These are phyloP conservation scores for Urocolius indicus DNA, from an alignment of 2,113 vertebrate species.

Conservation along the genomic window DNA sequence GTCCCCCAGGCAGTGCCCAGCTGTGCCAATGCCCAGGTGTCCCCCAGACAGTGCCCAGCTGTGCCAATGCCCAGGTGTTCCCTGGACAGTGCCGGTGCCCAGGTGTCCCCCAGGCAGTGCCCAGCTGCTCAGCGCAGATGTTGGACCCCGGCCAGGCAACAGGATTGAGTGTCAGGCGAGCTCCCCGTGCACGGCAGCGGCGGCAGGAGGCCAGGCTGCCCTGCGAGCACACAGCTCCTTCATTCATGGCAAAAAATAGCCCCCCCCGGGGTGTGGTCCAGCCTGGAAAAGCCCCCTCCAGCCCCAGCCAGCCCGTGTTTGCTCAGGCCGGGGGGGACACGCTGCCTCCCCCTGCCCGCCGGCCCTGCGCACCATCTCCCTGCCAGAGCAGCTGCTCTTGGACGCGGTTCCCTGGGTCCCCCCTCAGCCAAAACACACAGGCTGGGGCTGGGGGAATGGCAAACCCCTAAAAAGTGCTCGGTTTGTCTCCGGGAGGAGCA, in stretches of 20 bases:
- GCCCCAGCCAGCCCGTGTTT: constrained; percentile 43
- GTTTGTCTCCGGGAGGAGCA: constrained; percentile 51
- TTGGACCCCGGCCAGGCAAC: constrained; percentile 43
- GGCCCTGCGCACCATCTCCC: neutral
- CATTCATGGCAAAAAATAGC: constrained; percentile 70
- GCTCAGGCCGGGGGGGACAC: neutral
- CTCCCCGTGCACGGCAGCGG: neutral
- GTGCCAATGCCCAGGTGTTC: too few relatives aligned
- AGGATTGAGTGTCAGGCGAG: constrained; percentile 40
- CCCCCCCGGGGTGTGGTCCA: constrained; percentile 61
- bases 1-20: too few relatives aligned
- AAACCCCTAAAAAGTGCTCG: constrained; percentile 58
- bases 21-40: neutral
- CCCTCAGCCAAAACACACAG: constrained; percentile 59
- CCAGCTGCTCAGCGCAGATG: constrained; percentile 56
- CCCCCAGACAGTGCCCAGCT: constrained; percentile 32
- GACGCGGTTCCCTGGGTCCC: neutral
- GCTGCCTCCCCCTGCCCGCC: neutral
- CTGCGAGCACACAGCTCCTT: constrained; percentile 48
- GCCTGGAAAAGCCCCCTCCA: constrained; percentile 63
- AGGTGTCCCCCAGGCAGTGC: neutral
- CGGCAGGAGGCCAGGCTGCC: constrained; percentile 33
- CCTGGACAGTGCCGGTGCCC: neutral
- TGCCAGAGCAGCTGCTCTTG: constrained; percentile 32
- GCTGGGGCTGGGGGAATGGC: neutral